Evolutionary conservation across 2,113 vertebrate genomes (phyloP).

Genomic region (Mustela lutreola): DNA sequence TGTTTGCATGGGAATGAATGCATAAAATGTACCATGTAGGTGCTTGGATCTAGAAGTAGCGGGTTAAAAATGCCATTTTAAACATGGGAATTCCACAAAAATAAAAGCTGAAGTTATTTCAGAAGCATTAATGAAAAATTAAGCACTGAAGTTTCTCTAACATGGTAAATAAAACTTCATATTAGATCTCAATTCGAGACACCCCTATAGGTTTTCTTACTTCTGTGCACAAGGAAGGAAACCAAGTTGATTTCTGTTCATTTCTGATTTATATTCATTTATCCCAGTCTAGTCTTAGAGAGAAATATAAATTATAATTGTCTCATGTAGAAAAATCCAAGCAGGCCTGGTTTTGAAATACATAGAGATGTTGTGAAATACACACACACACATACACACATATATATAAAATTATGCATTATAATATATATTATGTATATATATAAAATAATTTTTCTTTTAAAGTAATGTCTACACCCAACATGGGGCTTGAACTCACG

Average conservation of each 20-base stretch:
- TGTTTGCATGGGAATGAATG: background rate
- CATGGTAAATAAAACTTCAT: conserved; percentile 44
- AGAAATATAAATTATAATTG: conserved; percentile 11
- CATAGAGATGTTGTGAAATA: background rate
- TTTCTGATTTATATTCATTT: conserved; percentile 53
- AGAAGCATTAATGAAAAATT: conserved; percentile 46
- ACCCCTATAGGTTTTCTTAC: background rate
- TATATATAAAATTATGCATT: background rate
- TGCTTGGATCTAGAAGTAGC: background rate
- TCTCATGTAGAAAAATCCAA: background rate
- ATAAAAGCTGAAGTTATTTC: conserved; percentile 3
- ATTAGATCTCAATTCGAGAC: conserved; percentile 37
- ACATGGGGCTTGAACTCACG: background rate
- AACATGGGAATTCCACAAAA: background rate
- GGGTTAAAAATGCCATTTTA: background rate
- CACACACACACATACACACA: no score
- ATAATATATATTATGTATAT: background rate
- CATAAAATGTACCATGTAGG: background rate
- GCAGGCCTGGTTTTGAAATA: background rate
- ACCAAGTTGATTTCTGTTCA: background rate
- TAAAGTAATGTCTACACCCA: background rate
- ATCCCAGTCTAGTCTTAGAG: conserved; percentile 10
- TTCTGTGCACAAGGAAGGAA: background rate
- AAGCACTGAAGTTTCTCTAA: conserved; percentile 9
- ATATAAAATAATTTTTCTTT: background rate